Conservation (phyloP, 2,797 vertebrate genomes). For the Sebastes oblongus region DNA sequence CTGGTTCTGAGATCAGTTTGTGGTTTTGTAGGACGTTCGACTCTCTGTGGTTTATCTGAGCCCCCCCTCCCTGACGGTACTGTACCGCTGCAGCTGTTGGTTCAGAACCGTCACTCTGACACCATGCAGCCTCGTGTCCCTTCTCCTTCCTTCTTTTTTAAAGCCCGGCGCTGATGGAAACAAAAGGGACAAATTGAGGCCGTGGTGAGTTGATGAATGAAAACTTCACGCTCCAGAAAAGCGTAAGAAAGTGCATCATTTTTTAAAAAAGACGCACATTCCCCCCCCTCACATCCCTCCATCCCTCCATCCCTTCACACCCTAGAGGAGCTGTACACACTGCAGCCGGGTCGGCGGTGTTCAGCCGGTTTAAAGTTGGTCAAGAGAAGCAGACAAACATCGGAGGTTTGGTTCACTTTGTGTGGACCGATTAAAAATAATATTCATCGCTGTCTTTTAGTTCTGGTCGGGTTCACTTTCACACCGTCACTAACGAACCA, state of each 20-base stretch:
- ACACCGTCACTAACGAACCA: not conserved
- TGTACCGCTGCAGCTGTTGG: slow-evolving; percentile 13
- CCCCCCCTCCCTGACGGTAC: not conserved
- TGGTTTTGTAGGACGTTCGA: not conserved
- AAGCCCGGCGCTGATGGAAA: not conserved
- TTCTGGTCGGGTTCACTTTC: not conserved
- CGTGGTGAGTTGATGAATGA: slow-evolving; percentile 23
- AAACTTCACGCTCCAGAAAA: slow-evolving; percentile 27
- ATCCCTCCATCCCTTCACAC: too few relatives aligned
- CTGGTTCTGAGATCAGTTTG: slow-evolving; percentile 1
- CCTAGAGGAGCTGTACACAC: slow-evolving; percentile 19
- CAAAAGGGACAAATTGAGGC: slow-evolving; percentile 32
- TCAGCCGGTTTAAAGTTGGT: slow-evolving; percentile 15
- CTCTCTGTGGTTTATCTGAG: slow-evolving; percentile 23
- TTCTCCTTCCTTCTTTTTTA: not conserved
- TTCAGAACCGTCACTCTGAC: slow-evolving; percentile 7
- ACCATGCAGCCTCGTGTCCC: not conserved
- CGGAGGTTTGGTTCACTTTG: not conserved
- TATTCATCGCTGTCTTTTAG: not conserved
- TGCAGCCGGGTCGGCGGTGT: slow-evolving; percentile 15
- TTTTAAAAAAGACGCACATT: not conserved
- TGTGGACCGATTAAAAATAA: not conserved
- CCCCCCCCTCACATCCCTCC: not conserved
- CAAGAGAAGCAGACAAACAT: not conserved
- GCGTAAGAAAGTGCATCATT: slow-evolving; percentile 3